Base-by-base conservation (phyloP, 2,888 invertebrate genomes). In the Argyra leucocephala region DNA sequence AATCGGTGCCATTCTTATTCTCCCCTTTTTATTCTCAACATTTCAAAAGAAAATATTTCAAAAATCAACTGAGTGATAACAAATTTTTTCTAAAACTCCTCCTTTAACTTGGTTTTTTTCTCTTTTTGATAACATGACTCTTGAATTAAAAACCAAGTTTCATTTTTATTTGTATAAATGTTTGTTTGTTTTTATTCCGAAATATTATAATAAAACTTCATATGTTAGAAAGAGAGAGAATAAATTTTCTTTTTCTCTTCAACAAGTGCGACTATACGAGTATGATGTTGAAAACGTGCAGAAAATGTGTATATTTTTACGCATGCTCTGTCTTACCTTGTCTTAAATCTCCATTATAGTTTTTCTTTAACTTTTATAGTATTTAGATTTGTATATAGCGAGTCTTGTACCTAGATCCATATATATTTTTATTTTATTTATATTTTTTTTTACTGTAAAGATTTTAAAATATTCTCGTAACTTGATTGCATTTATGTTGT, bases 271-370 rank as follows among this genome's bases (percentile, higher is more conserved):
- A n/a, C n/a, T n/a, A n/a, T n/a, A n/a, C n/a, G n/a, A n/a, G n/a
- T n/a, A 48, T 48, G 48, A 15, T 48, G 48, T 48, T 48, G 18
- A n/a, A 48, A 48, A n/a, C 9, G 48, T 48, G 18, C 48, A 48
- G 31, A 48, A 48, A 18, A 48, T 48, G 18, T 48, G 12, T 48
- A 18, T 48, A 48, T 48, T 48, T 15, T 48, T 48, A n/a, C 48
- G 48, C 48, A 48, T 48, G 48, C 48, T 48, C 48, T 12, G 9
- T 48, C n/a, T 48, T 48, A 48, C 48, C 48, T 48, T 48, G 48
- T 48, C 48, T 48, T 48, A 48, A 48, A 48, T 48, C 48, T 48
- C 48, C 48, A 48, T 48, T 48, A 48, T 48, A 48, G 48, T 48
- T 48, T 48, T 48, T 48, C 15, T 6, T 48, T 48, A 12, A 18